phyloP scores from a whole-genome alignment of 2,888 invertebrate species.

The Malacosoma neustria region DNA sequence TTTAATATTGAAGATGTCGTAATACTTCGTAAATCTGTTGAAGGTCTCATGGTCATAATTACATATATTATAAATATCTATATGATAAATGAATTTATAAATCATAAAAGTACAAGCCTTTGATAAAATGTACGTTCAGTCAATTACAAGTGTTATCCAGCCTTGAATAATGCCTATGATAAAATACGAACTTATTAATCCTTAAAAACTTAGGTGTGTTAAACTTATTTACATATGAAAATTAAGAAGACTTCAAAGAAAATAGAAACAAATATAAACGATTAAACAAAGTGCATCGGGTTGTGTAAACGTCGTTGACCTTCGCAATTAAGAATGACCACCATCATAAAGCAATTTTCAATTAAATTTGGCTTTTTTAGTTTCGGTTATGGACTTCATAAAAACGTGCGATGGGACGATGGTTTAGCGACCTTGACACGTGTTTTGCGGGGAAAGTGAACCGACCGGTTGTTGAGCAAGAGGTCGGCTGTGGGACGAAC shows the following conservation, averaged over 20 bases:
- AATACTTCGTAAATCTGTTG: background rate
- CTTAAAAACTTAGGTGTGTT: too few relatives aligned
- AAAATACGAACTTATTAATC: too few relatives aligned
- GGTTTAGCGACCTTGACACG: conserved; percentile 60
- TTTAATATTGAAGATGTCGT: background rate
- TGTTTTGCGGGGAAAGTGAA: conserved; percentile 57
- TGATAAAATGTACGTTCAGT: too few relatives aligned
- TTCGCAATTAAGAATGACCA: conserved; percentile 13
- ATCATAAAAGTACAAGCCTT: background rate
- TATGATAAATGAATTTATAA: background rate
- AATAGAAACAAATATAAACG: conserved; percentile 1
- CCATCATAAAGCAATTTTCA: conserved; percentile 12
- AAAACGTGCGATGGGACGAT: conserved; percentile 27
- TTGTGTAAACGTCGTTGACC: conserved; percentile 9
- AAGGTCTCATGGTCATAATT: background rate
- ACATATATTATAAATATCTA: background rate
- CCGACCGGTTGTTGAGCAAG: conserved; percentile 55
- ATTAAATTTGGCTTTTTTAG: conserved; percentile 20
- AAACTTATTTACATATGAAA: too few relatives aligned
- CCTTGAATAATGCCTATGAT: too few relatives aligned
- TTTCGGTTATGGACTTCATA: conserved; percentile 17
- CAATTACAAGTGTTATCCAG: too few relatives aligned
- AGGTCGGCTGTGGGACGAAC: conserved; percentile 23
- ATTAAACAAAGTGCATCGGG: conserved; percentile 4
- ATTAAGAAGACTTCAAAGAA: conserved; percentile 1